Base-by-base conservation (phyloP, 2,888 invertebrate genomes). In the Macropis europaea region DNA sequence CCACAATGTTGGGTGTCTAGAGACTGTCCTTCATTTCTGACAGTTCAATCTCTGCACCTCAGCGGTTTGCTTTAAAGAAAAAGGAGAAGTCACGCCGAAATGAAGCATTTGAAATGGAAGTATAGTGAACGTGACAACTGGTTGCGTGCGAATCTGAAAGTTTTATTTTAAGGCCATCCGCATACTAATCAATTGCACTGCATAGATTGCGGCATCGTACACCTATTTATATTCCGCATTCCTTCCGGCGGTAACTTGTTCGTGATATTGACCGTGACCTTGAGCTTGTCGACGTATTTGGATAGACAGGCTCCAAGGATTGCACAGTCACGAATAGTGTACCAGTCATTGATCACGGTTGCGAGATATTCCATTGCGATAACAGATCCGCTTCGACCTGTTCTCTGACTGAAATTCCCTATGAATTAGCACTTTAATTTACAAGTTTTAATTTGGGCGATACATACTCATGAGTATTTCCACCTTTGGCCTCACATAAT, bases 221-320 rank as follows among this genome's bases (percentile, higher is more conserved):
- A 28, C 32, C 63, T 71, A 66, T 71, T 64, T 73, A 57, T 72
- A 72, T 72, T 72, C 72, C 54, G 63, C 64, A 52, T 72, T 72
- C 56, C 60, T 42, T 13, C 0, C 36, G 30, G 34, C 56, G 53
- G 47, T 66, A 52, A 32, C 40, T 72, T 38, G 56, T 66, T 57
- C 60, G 42, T 45, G 56, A 72, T 72, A 72, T 52, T 73, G 72
- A 73, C 73, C 73, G 24, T 73, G 72, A 50, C 73, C 72, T 73
- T 73, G 64, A 66, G 60, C 34, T 36, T 52, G 64, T 43, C 57
- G 30, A 38, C 38, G 64, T 72, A 61, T 72, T 72, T 59, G 71
- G 50, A 56, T 60, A 69, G 61, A 43, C 54, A 73, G 60, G 56
- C 52, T 64, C 56, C 56, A 48, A 36, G 50, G 61, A 73, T 47